Evolutionary conservation across 2,113 vertebrate species (phyloP).

Genomic region (Callithrix jacchus): DNA sequence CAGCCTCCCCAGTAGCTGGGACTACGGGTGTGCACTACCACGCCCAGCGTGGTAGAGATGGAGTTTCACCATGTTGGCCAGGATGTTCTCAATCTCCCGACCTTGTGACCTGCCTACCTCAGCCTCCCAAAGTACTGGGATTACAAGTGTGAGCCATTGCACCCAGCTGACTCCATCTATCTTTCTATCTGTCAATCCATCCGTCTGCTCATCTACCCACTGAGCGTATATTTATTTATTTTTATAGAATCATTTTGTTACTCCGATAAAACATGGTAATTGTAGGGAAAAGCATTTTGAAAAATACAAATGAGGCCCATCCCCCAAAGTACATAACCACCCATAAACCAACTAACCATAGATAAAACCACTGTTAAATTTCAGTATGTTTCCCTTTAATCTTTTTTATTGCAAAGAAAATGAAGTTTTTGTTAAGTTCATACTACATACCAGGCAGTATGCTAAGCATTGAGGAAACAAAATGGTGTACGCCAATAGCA

Average conservation of each 20-base stretch:
- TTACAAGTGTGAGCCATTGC: no score
- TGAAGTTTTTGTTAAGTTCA: not conserved
- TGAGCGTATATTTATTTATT: not conserved
- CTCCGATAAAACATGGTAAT: not conserved
- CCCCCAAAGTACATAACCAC: not conserved
- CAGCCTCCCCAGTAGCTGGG: no score
- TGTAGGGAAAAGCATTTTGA: not conserved
- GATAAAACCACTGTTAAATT: not conserved
- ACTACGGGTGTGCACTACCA: no score
- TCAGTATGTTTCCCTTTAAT: not conserved
- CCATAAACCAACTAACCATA: not conserved
- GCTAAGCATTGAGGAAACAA: not conserved
- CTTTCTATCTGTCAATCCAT: not conserved
- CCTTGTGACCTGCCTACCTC: no score
- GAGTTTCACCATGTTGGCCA: no score
- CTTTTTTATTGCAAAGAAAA: constrained; percentile 24
- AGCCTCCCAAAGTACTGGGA: no score
- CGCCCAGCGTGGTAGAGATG: no score
- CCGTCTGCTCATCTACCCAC: not conserved
- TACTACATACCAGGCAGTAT: not conserved
- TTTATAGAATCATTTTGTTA: constrained; percentile 13
- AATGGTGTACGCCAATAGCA: not conserved
- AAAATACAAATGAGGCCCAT: not conserved
- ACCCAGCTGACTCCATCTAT: not conserved
- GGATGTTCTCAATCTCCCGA: no score